Conservation (phyloP, 1,140 invertebrate species). For the Ceratina australensis region DNA sequence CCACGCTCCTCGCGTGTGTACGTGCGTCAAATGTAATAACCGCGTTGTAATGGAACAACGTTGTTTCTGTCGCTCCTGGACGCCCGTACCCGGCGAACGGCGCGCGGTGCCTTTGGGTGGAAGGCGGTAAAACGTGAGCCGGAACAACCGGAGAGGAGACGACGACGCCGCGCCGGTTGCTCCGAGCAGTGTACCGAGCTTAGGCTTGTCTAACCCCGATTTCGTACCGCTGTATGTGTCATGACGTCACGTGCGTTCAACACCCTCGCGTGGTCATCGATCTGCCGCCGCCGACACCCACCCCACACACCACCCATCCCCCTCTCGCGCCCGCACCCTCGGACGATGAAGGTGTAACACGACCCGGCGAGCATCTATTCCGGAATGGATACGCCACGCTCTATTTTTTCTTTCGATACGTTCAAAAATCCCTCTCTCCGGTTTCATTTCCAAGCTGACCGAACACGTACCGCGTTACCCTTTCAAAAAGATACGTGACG, state of each 20-base stretch:
- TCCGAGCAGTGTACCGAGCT: constrained; percentile 22
- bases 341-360: constrained; percentile 43
- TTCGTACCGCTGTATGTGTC: constrained; percentile 39
- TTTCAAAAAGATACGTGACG: neutral
- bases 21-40: constrained; percentile 33
- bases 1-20: neutral
- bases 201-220: constrained; percentile 52
- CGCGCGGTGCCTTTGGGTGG: neutral
- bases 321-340: constrained; percentile 25
- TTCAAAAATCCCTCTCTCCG: neutral
- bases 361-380: constrained; percentile 39
- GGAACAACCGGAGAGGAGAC: constrained; percentile 23
- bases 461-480: neutral
- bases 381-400: constrained; percentile 34
- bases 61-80: constrained; percentile 36
- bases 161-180: too few species aligned
- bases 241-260: constrained; percentile 53
- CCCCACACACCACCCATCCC: too few species aligned
- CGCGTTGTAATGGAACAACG: constrained; percentile 24
- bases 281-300: constrained; percentile 32
- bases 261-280: constrained; percentile 50
- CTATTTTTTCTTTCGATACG: constrained; percentile 11
- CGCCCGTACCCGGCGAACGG: constrained; percentile 13
- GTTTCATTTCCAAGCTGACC: neutral
- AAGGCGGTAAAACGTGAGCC: constrained; percentile 15